Conservation (phyloP, 2,113 vertebrate genomes). For the Dinomys branickii region DNA sequence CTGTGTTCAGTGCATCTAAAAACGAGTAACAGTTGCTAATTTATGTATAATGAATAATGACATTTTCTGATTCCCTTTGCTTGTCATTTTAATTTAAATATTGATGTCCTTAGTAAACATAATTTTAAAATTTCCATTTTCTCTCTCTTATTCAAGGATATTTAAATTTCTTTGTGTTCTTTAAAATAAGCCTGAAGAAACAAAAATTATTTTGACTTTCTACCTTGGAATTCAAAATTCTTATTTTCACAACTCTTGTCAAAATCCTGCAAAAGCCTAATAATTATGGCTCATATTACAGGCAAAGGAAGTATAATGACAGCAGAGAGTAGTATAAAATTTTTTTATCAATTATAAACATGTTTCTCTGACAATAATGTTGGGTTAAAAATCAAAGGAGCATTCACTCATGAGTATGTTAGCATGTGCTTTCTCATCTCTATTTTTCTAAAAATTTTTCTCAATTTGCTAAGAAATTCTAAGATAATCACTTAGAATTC, state of each 20-base stretch:
- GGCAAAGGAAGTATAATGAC: background rate
- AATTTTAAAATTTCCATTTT: background rate
- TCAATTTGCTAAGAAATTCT: slow-evolving; percentile 75
- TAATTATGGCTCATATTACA: background rate
- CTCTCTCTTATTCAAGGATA: background rate
- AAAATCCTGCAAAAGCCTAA: background rate
- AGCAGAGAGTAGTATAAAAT: background rate
- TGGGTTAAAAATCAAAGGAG: background rate
- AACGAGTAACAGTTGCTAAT: background rate
- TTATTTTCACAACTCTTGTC: background rate
- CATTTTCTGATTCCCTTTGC: background rate
- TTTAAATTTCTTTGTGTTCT: background rate
- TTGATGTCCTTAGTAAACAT: background rate
- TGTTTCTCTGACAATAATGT: background rate
- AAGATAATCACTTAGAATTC: slow-evolving; percentile 78
- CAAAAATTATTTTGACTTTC: background rate
- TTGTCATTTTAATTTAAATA: slow-evolving; percentile 16
- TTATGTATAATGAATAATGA: background rate
- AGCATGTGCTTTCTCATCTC: accelerated
- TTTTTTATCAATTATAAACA: background rate
- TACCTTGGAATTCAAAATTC: background rate
- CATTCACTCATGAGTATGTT: background rate
- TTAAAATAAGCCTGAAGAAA: slow-evolving; percentile 8
- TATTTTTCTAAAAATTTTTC: slow-evolving; percentile 37
- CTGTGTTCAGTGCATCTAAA: background rate